phyloP scores from a whole-genome alignment of 2,113 vertebrate genomes.

The Sardina pilchardus region DNA sequence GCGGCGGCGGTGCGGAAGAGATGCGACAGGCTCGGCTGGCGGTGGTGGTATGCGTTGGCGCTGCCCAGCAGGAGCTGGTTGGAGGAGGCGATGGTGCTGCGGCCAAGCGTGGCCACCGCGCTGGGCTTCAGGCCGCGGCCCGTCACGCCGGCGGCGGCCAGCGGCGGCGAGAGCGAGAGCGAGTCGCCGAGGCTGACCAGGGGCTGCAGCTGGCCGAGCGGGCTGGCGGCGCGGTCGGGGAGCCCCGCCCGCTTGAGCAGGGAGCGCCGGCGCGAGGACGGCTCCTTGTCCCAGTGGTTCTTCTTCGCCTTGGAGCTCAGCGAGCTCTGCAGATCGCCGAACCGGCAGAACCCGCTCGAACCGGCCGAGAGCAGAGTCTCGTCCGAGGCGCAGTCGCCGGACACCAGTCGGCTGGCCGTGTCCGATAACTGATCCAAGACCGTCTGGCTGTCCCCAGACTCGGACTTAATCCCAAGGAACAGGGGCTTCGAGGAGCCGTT shows the following conservation, averaged over 20 bases:
- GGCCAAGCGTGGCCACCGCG: neutral
- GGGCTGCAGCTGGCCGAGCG: slow-evolving; percentile 25
- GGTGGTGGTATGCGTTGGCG: neutral
- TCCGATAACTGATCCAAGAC: slow-evolving; percentile 47
- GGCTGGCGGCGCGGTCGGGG: slow-evolving; percentile 6
- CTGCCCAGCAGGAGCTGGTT: slow-evolving; percentile 18
- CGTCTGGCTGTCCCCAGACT: slow-evolving; percentile 6
- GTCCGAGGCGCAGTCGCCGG: neutral
- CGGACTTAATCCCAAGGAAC: slow-evolving; percentile 1
- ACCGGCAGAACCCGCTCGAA: neutral
- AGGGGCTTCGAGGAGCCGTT: slow-evolving; percentile 31
- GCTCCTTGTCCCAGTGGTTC: slow-evolving; percentile 30
- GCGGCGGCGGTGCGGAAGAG: slow-evolving; percentile 20
- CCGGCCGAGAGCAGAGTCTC: neutral
- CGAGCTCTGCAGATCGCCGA: neutral
- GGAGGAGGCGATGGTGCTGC: neutral
- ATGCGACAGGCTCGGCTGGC: slow-evolving; percentile 29
- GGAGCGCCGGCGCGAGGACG: neutral
- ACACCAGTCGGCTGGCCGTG: slow-evolving; percentile 40
- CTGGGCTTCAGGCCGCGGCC: slow-evolving; percentile 1
- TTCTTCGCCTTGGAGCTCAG: slow-evolving; percentile 34
- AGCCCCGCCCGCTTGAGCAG: slow-evolving; percentile 16
- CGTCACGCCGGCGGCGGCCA: neutral
- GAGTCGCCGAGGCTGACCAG: slow-evolving; percentile 23
- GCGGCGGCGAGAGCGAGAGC: neutral